Evolutionary conservation across 2,113 vertebrate genomes (phyloP), one percentile per base, ranked within the genome.

Genomic region (Nothoprocta pentlandii): DNA sequence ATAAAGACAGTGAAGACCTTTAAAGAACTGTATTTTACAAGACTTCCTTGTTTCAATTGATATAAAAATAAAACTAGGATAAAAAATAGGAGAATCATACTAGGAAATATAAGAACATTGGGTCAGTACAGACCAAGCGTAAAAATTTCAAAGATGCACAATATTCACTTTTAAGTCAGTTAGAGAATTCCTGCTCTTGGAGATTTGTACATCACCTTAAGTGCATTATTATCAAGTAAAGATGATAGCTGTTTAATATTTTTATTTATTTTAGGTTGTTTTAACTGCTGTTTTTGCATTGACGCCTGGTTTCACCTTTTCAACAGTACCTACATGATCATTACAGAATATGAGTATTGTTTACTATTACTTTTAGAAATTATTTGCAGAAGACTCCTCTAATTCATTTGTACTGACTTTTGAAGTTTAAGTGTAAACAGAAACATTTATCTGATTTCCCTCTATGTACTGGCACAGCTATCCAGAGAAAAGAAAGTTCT

Each of bases 81-180:
- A 39, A 39, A 39, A 39, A 39, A 39, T 9, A 49, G 22, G 2
- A 68, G 0, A 2, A 42, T 47, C 6, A 62, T 21, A 28, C 9
- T 32, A 25, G 28, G 21, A 12, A n/a, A 16, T 47, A 16, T 34
- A 49, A 49, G 21, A 26, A 7, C 3, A 16, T 2, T 23, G 2
- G 4, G 20, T 16, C 30, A 71, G 10, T 0, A 1, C 3, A 49
- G 4, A 17, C 3, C 12, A 44, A 9, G 12, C 6, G 67, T 12
- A 56, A n/a, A 61, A 79, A 71, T 58, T 75, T 68, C 41, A 67
- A 10, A 2, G 6, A 36, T 9, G 4, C 78, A 22, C 3, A 54
- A 30, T 9, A 41, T 26, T 17, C 0, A 0, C 2, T 20, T 77
- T n/a, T 26, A 41, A 63, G 22, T 32, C 2, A 16, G 6, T 44